Conservation (phyloP, 2,888 invertebrate genomes). For the Archips crataeganus region DNA sequence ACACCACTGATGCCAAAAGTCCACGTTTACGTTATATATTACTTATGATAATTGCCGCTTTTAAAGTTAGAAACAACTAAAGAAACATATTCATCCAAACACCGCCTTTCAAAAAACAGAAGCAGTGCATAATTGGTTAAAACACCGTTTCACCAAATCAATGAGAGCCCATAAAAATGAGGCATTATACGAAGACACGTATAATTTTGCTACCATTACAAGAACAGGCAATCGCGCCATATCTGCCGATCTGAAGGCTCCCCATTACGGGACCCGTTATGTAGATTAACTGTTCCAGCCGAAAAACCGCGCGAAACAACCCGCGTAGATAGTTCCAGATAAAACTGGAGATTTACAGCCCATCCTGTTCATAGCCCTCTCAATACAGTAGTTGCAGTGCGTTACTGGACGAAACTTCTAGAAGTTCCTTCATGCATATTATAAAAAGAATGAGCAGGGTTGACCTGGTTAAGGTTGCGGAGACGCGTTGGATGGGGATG, state of each 20-base stretch:
- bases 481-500: too few species aligned
- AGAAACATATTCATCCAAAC: neutral
- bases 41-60: too few species aligned
- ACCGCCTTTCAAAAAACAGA: neutral
- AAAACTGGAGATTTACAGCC: conserved; percentile 49
- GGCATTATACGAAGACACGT: conserved; percentile 31
- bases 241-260: conserved; percentile 38
- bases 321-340: conserved; percentile 46
- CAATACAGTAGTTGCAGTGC: conserved; percentile 35
- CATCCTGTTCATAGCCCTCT: conserved; percentile 44
- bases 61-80: too few species aligned
- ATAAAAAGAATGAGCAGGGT: too few species aligned
- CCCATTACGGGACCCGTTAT: conserved; percentile 61
- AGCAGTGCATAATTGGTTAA: neutral
- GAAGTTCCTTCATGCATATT: too few species aligned
- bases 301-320: conserved; percentile 46
- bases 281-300: conserved; percentile 67
- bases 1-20: too few species aligned
- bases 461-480: too few species aligned
- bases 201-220: conserved; percentile 37
- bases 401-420: neutral
- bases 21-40: too few species aligned
- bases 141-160: conserved; percentile 28
- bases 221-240: conserved; percentile 18
- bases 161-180: conserved; percentile 36